A percentile compares a stretch with the other conserved stretches of the same genome.
These are phyloP conservation scores for Hirtodrosophila histrioides DNA, from an alignment of 2,888 invertebrate species.

Conservation along the genomic window DNA sequence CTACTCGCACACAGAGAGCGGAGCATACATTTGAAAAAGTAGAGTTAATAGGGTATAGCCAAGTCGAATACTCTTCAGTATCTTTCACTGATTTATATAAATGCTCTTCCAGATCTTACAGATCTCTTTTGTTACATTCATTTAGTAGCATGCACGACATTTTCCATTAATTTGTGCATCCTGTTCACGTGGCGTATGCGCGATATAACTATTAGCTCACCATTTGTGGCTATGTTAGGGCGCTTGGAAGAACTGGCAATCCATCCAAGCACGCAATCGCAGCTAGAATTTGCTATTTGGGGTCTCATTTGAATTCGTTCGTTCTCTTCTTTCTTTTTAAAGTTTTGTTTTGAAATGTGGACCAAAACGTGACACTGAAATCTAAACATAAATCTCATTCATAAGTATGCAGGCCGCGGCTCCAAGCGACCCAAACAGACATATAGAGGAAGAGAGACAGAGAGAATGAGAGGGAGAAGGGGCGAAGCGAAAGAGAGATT, in stretches of 20 bases:
- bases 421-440: neutral
- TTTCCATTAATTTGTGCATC: constrained; percentile 9
- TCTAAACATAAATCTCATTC: constrained; percentile 73
- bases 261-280: too few species aligned
- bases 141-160: neutral
- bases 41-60: too few species aligned
- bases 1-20: too few species aligned
- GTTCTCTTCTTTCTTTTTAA: constrained; percentile 5
- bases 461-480: neutral
- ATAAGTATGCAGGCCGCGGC: constrained; percentile 60
- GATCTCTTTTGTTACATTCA: too few species aligned
- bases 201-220: constrained; percentile 1
- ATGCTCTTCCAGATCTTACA: too few species aligned
- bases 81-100: too few species aligned
- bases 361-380: constrained; percentile 78
- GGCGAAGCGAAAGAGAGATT: constrained; percentile 17
- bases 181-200: constrained; percentile 35
- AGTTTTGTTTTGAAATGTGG: constrained; percentile 56
- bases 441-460: constrained; percentile 1
- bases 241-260: too few species aligned
- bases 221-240: too few species aligned
- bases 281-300: constrained; percentile 4
- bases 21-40: too few species aligned
- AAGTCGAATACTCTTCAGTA: too few species aligned
- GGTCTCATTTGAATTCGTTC: constrained; percentile 2